Evolutionary conservation across 2,113 vertebrate species (phyloP), one percentile per base, ranked within the genome.

Genomic region (Oxyruncus cristatus): DNA sequence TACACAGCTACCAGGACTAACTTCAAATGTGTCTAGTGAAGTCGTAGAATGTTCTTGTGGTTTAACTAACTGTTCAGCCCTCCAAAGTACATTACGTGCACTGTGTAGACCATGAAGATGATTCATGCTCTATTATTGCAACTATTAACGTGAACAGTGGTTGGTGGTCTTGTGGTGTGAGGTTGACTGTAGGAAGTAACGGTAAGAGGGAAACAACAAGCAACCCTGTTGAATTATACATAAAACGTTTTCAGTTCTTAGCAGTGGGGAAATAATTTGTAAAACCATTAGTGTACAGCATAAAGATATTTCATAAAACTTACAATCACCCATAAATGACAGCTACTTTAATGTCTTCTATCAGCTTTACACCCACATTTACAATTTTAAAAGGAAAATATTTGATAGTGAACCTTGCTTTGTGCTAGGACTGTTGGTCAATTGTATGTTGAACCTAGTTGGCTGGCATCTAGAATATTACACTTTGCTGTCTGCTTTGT

Each of bases 261-360:
- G 28, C 26, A 89, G 73, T 55, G 30, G 63, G 95, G 53, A 86
- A 87, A 66, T 79, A 74, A 95, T 91, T 95, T 92, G 9, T 96
- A 70, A 95, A 92, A 66, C 59, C 24, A n/a, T 91, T 93, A 81
- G 33, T 75, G n/a, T 79, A 37, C 12, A 85, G 58, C 49, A 28
- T 55, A n/a, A 58, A 91, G 46, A 41, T 22, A 65, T 56, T 94
- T 93, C 41, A 41, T 95, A 90, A 89, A 93, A 95, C 47, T 70
- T 94, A 53, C 0, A 75, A 56, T 77, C 66, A 72, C 27, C 14
- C 44, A 11, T 70, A 74, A 77, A 42, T 13, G 17, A 26, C 49
- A 89, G n/a, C 61, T 46, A 32, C 37, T 92, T 92, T 22, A 83
- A 21, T 78, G n/a, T 73, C 33, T 76, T 95, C 32, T 0, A 28